Evolutionary conservation across 2,797 vertebrate species (phyloP).

Genomic region (Saguinus oedipus): DNA sequence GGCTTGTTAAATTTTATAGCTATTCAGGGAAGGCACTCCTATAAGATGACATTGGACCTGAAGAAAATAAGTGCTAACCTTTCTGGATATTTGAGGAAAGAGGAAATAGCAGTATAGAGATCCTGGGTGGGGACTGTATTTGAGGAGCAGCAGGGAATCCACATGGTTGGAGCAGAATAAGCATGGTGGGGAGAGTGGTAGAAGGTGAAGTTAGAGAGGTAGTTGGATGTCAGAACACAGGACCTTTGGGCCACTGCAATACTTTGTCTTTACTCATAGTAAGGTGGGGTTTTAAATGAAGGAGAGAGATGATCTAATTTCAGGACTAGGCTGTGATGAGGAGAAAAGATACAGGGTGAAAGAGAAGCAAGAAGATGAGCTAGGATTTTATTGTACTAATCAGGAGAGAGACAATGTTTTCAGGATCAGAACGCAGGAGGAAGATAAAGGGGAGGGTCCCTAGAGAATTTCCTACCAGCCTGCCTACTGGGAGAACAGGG

Average conservation of each 20-base stretch:
- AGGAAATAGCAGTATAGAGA: neutral
- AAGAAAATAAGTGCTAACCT: neutral
- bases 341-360: neutral
- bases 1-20: neutral
- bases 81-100: neutral
- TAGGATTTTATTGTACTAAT: neutral
- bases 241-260: neutral
- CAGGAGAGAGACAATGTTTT: neutral
- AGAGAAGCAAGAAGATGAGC: neutral
- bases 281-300: neutral
- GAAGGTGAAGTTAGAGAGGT: neutral
- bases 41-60: neutral
- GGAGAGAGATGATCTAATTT: neutral
- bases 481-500: too few species aligned
- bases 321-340: neutral
- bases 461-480: too few species aligned
- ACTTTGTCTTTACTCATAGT: neutral
- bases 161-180: neutral
- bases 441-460: too few species aligned
- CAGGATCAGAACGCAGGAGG: neutral
- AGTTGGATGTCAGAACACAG: neutral
- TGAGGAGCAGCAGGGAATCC: neutral
- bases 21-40: neutral
- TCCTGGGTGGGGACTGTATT: neutral
- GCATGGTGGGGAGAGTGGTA: neutral